Evolutionary conservation across 2,113 vertebrate genomes (phyloP).

Genomic region (Channa argus): DNA sequence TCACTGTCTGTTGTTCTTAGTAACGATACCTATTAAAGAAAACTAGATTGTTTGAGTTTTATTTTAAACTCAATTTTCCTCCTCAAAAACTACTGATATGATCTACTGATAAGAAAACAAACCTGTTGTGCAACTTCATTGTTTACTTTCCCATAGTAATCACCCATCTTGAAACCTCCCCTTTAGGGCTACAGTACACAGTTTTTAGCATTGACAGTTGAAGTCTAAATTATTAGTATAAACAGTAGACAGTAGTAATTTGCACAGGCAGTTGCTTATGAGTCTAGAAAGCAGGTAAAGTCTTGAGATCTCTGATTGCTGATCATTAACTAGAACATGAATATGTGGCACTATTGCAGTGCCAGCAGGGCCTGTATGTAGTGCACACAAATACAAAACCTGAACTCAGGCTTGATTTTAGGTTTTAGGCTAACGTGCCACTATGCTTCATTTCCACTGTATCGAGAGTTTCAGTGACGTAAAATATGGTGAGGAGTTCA

Average conservation of each 20-base stretch:
- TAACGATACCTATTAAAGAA: too few species aligned
- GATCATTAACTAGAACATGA: slow-evolving; percentile 19
- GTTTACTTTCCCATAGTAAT: neutral
- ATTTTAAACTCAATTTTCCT: slow-evolving; percentile 10
- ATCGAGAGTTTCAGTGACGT: slow-evolving; percentile 1
- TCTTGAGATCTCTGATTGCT: neutral
- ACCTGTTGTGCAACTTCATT: neutral
- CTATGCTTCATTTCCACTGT: neutral
- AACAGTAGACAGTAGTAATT: neutral
- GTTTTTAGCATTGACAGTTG: neutral
- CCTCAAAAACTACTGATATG: neutral
- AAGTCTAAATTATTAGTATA: neutral
- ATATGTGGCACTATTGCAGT: neutral
- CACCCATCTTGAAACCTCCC: neutral
- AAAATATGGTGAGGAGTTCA: slow-evolving; percentile 26
- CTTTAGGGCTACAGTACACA: slow-evolving; percentile 3
- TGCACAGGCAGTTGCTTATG: neutral
- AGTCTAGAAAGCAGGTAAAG: neutral
- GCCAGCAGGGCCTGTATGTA: neutral
- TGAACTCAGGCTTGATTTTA: too few species aligned
- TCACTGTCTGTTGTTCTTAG: too few species aligned
- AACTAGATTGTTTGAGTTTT: neutral
- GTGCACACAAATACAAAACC: too few species aligned
- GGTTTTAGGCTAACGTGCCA: neutral
- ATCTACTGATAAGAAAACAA: neutral